Base-by-base conservation (phyloP, 2,888 invertebrate genomes). In the Octonoba sinensis region DNA sequence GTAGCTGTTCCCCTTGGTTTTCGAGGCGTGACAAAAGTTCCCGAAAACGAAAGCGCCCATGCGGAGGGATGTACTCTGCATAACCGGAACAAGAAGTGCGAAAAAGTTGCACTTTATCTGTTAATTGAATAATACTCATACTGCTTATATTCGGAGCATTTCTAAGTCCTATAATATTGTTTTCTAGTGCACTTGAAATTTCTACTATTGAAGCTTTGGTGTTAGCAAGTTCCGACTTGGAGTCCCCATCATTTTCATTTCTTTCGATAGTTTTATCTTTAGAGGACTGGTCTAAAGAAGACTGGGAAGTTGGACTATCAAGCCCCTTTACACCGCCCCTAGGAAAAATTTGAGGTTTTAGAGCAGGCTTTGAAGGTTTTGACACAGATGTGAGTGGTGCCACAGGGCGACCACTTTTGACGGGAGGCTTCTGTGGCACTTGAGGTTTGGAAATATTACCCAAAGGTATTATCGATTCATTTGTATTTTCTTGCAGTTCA, bases 1-100 rank as follows among this genome's bases (percentile, higher is more conserved):
- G 90, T 84, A 94, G 88, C 86, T 92, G 91, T 84, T 92, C 90
- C 46, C 92, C 93, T 87, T 93, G 93, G 16, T 90, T 90, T 87
- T 94, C 94, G 70, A 94, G 90, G 62, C 93, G 91, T 3, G 92
- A 92, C 36, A 94, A 90, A 83, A 94, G 88, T 88, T 94, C 93
- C 57, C 95, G 92, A 87, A 95, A 94, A 86, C 96, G 94, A 89
- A 96, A 96, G 87, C 96, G 94, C 67, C 94, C 93, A 87, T 96
- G 95, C 20, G 95, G 94, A 15, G 95, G 93, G 87, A 94, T 93
- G 85, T 91, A 91, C 86, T 96, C 96, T 18, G 95, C 94, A 87
- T 94, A 95, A 85, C 93, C 93, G 86, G 93, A 92, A 89, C 96
- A 96, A 85, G 93, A 93, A 22, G 93, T 92, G 87, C 95, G 94